Evolutionary conservation across 2,113 vertebrate species (phyloP).

Genomic region (Sigmodon hispidus): DNA sequence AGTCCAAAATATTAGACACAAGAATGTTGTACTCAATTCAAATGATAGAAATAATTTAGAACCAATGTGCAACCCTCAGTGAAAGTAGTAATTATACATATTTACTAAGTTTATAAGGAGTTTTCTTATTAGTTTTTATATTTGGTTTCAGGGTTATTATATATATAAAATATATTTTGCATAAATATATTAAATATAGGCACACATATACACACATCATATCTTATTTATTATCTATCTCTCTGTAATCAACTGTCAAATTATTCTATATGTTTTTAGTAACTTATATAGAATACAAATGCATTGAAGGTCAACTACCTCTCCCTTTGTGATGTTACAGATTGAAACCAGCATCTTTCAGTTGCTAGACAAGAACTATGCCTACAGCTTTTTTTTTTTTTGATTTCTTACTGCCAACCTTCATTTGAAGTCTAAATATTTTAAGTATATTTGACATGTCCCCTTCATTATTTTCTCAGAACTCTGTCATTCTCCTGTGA

Average conservation of each 20-base stretch:
- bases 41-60: constrained; percentile 6
- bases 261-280: background rate
- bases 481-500: background rate
- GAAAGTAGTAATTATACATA: background rate
- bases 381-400: no score
- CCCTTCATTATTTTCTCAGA: background rate
- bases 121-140: background rate
- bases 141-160: background rate
- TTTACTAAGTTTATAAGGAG: background rate
- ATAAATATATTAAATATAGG: background rate
- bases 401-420: background rate
- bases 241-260: background rate
- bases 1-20: background rate
- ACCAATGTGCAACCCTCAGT: constrained; percentile 1
- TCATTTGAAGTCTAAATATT: background rate
- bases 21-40: constrained; percentile 7
- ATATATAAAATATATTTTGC: background rate
- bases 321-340: background rate
- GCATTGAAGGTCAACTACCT: background rate
- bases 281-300: background rate
- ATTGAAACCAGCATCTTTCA: background rate
- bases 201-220: background rate
- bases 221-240: background rate
- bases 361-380: background rate
- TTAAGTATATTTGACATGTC: background rate